Evolutionary conservation across 2,113 vertebrate genomes (phyloP).

Genomic region (Pterocles orientalis): DNA sequence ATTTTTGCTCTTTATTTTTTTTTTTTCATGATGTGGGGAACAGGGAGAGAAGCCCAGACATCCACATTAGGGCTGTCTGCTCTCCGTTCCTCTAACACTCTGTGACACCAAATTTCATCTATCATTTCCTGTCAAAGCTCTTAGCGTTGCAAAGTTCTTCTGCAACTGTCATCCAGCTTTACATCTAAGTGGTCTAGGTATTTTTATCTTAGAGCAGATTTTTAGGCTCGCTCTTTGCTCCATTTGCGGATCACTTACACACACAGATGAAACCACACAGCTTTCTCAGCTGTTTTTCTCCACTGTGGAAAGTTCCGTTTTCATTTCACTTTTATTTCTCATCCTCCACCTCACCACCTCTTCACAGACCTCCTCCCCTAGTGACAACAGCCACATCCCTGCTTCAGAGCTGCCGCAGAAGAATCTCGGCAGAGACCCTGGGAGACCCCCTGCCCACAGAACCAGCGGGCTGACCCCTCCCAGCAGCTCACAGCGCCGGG

Average conservation of each 20-base stretch:
- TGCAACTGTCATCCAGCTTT: not conserved
- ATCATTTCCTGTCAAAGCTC: not conserved
- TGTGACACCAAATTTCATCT: not conserved
- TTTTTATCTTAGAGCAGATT: not conserved
- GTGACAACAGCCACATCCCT: not conserved
- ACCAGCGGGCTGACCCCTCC: not conserved
- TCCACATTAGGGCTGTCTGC: not conserved
- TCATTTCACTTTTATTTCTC: not conserved
- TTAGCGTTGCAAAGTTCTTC: not conserved
- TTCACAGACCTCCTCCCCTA: not conserved
- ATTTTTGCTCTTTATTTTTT: not conserved
- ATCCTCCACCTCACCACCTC: not conserved
- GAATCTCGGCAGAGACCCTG: not conserved
- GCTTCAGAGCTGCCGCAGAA: not conserved
- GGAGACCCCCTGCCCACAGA: accelerated
- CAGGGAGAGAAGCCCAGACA: not conserved
- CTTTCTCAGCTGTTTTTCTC: not conserved
- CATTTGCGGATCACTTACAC: not conserved
- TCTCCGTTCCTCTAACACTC: not conserved
- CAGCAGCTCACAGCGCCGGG: not conserved
- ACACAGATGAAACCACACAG: accelerated
- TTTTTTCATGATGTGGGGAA: not conserved
- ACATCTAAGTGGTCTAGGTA: not conserved
- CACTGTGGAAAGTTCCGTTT: not conserved
- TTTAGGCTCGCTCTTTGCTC: not conserved